A percentile compares a stretch with the other conserved stretches of the same genome.
Conservation (phyloP, 2,888 invertebrate species). For the Tachina grossa region DNA sequence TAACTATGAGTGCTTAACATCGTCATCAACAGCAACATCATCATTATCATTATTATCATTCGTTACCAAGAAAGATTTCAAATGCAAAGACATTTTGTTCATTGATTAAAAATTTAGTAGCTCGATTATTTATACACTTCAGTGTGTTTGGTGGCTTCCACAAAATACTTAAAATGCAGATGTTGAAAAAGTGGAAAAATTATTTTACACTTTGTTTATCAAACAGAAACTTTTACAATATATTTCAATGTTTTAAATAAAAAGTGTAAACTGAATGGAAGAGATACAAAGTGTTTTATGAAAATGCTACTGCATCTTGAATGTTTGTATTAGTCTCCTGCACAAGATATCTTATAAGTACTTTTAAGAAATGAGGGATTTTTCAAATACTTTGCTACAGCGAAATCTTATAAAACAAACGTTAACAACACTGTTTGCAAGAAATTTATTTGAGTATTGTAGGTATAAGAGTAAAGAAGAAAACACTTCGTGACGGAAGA, state of each 20-base stretch:
- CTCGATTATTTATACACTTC: slow-evolving; percentile 44
- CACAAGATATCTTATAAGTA: too few species aligned
- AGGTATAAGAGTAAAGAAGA: too few species aligned
- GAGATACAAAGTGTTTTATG: slow-evolving; percentile 63
- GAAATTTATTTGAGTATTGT: too few species aligned
- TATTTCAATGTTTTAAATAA: slow-evolving; percentile 41
- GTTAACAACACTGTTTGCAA: too few species aligned
- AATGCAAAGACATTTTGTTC: slow-evolving; percentile 58
- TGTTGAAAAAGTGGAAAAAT: not conserved
- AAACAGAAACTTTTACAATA: slow-evolving; percentile 44
- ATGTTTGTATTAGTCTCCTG: too few species aligned
- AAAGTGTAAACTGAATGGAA: slow-evolving; percentile 38
- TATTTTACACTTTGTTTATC: slow-evolving; percentile 28
- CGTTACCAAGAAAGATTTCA: slow-evolving; percentile 33
- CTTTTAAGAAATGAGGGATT: too few species aligned
- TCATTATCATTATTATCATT: slow-evolving; percentile 9
- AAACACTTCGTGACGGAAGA: too few species aligned
- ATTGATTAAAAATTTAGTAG: slow-evolving; percentile 72
- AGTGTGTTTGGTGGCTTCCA: slow-evolving; percentile 15
- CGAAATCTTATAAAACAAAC: too few species aligned
- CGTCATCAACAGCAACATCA: not conserved
- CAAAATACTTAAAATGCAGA: not conserved
- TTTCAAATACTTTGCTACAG: too few species aligned
- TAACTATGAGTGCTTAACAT: slow-evolving; percentile 28
- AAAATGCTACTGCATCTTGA: slow-evolving; percentile 52